Conservation (phyloP, 2,888 invertebrate species). For the Metacarcinus magister region DNA sequence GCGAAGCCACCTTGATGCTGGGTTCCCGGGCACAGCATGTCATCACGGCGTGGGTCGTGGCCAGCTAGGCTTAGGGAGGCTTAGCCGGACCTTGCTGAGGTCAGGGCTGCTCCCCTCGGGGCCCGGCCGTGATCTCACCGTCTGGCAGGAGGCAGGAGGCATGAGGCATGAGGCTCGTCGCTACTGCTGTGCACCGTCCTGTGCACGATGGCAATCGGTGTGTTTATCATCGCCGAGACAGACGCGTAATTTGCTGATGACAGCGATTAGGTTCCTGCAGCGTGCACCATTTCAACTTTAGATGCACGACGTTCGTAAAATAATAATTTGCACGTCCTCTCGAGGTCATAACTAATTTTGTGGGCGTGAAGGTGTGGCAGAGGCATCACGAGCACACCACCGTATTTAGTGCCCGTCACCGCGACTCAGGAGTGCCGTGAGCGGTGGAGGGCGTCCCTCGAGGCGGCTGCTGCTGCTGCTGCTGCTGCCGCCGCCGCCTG, state of each 20-base stretch:
- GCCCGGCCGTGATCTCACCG: neutral
- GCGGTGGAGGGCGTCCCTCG: slow-evolving; percentile 50
- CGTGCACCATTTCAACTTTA: slow-evolving; percentile 27
- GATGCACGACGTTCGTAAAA: slow-evolving; percentile 40
- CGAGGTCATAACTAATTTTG: neutral
- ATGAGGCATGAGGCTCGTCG: neutral
- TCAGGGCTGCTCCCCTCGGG: neutral
- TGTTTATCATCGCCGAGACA: neutral
- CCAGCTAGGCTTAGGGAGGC: slow-evolving; percentile 15
- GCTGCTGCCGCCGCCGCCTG: neutral
- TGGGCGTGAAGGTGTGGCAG: neutral
- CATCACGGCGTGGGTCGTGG: neutral
- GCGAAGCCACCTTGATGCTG: neutral
- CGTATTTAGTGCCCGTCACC: neutral
- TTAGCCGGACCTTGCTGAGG: neutral
- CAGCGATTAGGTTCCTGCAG: neutral
- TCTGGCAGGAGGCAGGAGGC: neutral
- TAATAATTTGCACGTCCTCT: slow-evolving; percentile 26
- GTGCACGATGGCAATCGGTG: neutral
- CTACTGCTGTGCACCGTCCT: neutral
- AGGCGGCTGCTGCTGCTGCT: slow-evolving; percentile 69
- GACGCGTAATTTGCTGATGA: slow-evolving; percentile 35
- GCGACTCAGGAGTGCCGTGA: neutral
- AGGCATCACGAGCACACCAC: slow-evolving; percentile 13
- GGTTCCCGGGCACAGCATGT: neutral